Base-by-base conservation (phyloP, 2,113 vertebrate genomes). In the Nothoprocta perdicaria region DNA sequence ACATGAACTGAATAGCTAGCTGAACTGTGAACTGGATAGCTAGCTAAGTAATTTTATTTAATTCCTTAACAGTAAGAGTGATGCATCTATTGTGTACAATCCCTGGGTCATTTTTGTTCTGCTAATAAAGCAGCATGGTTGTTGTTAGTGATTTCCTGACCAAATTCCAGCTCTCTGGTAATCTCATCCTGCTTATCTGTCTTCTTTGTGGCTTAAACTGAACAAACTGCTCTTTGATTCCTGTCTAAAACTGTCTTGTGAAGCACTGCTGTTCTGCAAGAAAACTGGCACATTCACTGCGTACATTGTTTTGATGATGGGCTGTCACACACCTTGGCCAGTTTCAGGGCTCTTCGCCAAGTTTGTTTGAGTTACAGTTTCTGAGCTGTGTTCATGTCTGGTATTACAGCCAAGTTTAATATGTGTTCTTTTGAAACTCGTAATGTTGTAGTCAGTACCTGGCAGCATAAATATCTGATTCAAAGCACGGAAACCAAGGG, bases 231-330 rank as follows among this genome's bases (percentile, higher is more conserved):
- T 35, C 29, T 43, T 77, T 4, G 3, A 27, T 83, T 55, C 33
- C 53, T 8, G 1, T 61, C 80, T 38, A 41, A 33, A 75, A 29
- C 24, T 23, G 15, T 33, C 89, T 69, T 67, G 29, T 6, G 1
- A n/a, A 24, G 22, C 15, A 11, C 58, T 66, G 33, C 50, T 81
- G 22, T 80, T 94, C 69, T 80, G n/a, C 65, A 21, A 29, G 35
- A 61, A 33, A 74, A 26, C 45, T 83, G 35, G 21, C 29, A 15
- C 0, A 11, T 15, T 71, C 14, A 3, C 4, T 1, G 1, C 0
- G 1, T 29, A 58, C 38, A 58, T 35, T 63, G 23, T 46, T 83
- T 66, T 62, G 53, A 40, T 66, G 43, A 31, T 40, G 35, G 72
- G 43, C 65, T 10, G 29, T 29, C 27, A 0, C 3, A 26, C 38